Conservation (phyloP, 2,113 vertebrate species). For the Athene noctua region DNA sequence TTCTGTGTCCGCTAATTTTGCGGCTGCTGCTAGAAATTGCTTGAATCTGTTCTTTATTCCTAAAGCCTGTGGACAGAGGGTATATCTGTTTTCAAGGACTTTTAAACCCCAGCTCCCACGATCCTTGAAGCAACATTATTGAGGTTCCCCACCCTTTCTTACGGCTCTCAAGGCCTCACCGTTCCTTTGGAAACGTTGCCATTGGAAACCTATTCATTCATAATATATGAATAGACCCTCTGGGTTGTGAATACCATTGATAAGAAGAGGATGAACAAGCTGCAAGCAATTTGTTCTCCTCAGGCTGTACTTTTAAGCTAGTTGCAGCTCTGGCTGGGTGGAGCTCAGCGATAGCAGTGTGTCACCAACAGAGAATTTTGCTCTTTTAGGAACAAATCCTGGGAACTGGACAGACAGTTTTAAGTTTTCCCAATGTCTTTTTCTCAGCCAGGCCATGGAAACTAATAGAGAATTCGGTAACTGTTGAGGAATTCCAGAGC, state of each 20-base stretch:
- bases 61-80: not conserved
- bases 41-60: not conserved
- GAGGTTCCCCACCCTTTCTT: slow-evolving; percentile 48
- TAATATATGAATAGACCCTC: slow-evolving; percentile 69
- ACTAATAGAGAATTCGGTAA: not conserved
- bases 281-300: slow-evolving; percentile 44
- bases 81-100: slow-evolving; percentile 22
- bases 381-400: not conserved
- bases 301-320: slow-evolving; percentile 12
- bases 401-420: not conserved
- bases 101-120: not conserved
- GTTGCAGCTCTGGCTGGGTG: slow-evolving; percentile 55
- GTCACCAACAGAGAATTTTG: not conserved
- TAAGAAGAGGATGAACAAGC: slow-evolving; percentile 42
- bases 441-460: accelerated
- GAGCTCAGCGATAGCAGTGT: slow-evolving; percentile 27
- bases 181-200: slow-evolving; percentile 66
- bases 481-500: not conserved
- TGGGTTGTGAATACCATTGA: slow-evolving; percentile 61
- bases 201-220: slow-evolving; percentile 77
- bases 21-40: not conserved
- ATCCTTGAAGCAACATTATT: slow-evolving; percentile 9
- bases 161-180: slow-evolving; percentile 26
- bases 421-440: not conserved
- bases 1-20: not conserved